A percentile compares a stretch with the other conserved stretches of the same genome.
Evolutionary conservation across 1,140 invertebrate species (phyloP).

Genomic region (Rhopalosiphum maidis): DNA sequence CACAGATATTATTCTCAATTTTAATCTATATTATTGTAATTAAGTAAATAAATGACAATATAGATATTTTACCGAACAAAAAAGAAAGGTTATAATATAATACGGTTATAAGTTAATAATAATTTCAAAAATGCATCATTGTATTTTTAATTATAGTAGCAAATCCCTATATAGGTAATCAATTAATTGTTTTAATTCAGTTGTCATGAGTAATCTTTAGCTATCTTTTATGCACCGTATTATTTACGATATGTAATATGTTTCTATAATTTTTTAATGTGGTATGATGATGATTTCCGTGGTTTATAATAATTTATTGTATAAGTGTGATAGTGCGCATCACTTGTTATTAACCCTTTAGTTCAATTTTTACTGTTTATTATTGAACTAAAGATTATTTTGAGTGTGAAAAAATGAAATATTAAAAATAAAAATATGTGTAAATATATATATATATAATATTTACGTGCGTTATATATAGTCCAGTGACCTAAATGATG

Average conservation of each 20-base stretch:
- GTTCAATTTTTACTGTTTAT: not conserved
- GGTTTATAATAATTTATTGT: not conserved
- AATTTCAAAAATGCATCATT: not conserved
- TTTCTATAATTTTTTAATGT: not conserved
- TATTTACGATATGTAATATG: not conserved
- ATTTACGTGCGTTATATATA: not conserved
- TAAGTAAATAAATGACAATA: not conserved
- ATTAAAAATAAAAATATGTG: not conserved
- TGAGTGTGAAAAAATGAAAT: not conserved
- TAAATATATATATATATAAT: not conserved
- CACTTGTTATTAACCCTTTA: not conserved
- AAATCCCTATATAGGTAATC: not conserved
- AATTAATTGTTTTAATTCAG: not conserved
- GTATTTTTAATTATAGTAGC: not conserved
- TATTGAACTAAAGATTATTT: not conserved
- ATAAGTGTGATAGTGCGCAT: not conserved
- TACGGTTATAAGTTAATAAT: no score
- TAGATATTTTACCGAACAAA: not conserved
- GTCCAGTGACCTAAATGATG: not conserved
- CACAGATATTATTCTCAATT: no score
- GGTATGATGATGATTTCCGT: not conserved
- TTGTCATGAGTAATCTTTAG: not conserved
- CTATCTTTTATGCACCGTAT: not conserved
- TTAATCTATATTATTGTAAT: not conserved
- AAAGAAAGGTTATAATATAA: not conserved